Conservation (phyloP, 2,113 vertebrate genomes). For the Hemibagrus wyckioides region DNA sequence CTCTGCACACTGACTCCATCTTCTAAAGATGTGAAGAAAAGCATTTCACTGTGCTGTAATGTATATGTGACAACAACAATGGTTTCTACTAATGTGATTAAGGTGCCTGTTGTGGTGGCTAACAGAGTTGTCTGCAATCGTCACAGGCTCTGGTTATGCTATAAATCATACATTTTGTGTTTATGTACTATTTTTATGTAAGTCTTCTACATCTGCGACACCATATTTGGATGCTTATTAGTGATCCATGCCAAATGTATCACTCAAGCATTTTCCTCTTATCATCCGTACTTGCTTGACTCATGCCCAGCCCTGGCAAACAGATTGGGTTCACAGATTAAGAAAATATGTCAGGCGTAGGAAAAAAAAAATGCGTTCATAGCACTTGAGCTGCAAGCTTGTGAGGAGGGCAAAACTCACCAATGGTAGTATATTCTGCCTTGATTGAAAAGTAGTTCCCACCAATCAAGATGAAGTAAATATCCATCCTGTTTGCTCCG, state of each 20-base stretch:
- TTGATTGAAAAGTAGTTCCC: constrained; percentile 10
- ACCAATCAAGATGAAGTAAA: constrained; percentile 20
- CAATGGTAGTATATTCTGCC: not conserved
- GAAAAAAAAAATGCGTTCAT: not conserved
- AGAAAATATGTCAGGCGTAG: constrained; percentile 35
- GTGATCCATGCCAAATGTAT: constrained; percentile 20
- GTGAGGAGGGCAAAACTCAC: not conserved
- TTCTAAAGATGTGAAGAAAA: too few species aligned
- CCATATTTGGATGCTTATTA: constrained; percentile 30
- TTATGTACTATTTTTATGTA: constrained; percentile 23
- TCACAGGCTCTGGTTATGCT: not conserved
- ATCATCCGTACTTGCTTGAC: not conserved
- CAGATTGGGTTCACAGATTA: constrained; percentile 32
- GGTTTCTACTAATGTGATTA: constrained; percentile 4
- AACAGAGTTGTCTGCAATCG: constrained; percentile 28
- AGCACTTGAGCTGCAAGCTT: constrained; percentile 14
- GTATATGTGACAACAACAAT: too few species aligned
- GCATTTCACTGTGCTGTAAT: too few species aligned
- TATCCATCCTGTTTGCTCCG: not conserved
- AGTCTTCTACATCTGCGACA: not conserved
- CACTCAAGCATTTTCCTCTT: constrained; percentile 10
- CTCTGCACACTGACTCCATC: too few species aligned
- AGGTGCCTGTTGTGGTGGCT: constrained; percentile 29
- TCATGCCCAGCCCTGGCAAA: constrained; percentile 14
- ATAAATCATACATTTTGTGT: constrained; percentile 8